Base-by-base conservation (phyloP, 1,140 invertebrate species). In the Eulimnadia texana region DNA sequence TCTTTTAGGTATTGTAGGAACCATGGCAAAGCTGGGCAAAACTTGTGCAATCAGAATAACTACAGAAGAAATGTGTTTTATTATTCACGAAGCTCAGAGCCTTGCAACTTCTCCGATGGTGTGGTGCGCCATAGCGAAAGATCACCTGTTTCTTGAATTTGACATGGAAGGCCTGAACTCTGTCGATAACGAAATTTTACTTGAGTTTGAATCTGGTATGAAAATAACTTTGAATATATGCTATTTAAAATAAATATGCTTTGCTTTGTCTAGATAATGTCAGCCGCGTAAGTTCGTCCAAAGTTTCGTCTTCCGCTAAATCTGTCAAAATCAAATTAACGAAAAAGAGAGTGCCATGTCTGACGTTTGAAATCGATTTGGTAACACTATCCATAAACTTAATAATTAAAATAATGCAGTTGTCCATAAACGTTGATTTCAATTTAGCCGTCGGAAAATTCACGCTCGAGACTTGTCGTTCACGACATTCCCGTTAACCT, bases 261-360 rank as follows among this genome's bases (percentile, higher is more conserved):
- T 3, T n/a, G n/a, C n/a, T n/a, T n/a, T n/a, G n/a, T n/a, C n/a
- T 27, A 29, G 16, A 57, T 23, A 57, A 57, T 29, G 33, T 57
- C 24, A 23, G 22, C 20, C 55, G 33, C 22, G 55, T 57, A 20
- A 57, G 55, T 57, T 23, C 55, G 0, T 42, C 33, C 10, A 28
- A 33, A 25, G 28, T 57, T n/a, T 29, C 55, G 33, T 9, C 27
- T 3, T 9, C 55, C n/a, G 55, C 55, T 1, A 57, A 57, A 33
- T 57, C 55, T 6, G 55, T 57, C 6, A 57, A 57, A 57, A 57
- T 57, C 55, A 57, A 57, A 57, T 33, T 57, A 9, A 57, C 55
- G 13, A 57, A 57, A 19, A 57, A 57, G 55, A 3, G 27, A 3
- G 27, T 33, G 2, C 55, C 55, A 16, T 57, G 55, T 33, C 55